These are phyloP conservation scores for Galaxias olidus DNA, from an alignment of 2,797 vertebrate species.

Conservation along the genomic window DNA sequence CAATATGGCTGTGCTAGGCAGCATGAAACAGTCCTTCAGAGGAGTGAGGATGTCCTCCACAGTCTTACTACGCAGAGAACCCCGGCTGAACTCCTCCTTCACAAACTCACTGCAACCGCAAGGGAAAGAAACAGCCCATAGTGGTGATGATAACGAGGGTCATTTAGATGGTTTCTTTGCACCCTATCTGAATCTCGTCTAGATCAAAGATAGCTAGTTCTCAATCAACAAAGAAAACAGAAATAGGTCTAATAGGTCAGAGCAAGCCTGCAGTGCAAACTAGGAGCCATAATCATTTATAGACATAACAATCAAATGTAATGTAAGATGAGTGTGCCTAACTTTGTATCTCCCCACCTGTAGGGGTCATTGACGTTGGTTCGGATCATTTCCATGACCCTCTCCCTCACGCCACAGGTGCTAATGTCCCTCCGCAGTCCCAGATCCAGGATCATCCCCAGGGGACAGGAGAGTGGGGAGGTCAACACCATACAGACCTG, in stretches of 20 bases:
- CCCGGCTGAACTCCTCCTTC: slow-evolving; percentile 86
- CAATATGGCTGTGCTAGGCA: slow-evolving; percentile 79
- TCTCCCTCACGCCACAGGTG: slow-evolving; percentile 77
- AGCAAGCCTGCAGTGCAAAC: too few relatives aligned
- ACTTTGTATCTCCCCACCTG: slow-evolving; percentile 47
- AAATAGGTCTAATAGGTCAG: too few relatives aligned
- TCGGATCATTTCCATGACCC: slow-evolving; percentile 82
- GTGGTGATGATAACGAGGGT: background rate
- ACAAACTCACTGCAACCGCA: slow-evolving; percentile 78
- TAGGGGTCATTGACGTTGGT: slow-evolving; percentile 84
- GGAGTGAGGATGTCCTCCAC: slow-evolving; percentile 91
- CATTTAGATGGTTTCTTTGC: too few relatives aligned
- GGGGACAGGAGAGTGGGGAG: slow-evolving; percentile 81
- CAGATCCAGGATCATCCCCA: slow-evolving; percentile 84
- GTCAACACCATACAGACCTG: slow-evolving; percentile 84
- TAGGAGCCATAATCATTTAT: too few relatives aligned
- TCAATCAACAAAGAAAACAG: too few relatives aligned
- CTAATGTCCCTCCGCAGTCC: slow-evolving; percentile 77
- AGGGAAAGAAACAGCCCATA: background rate
- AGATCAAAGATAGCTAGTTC: too few relatives aligned
- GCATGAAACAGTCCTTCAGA: slow-evolving; percentile 90
- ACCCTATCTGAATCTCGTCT: too few relatives aligned
- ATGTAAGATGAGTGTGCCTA: background rate
- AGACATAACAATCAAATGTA: too few relatives aligned
- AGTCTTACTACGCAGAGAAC: slow-evolving; percentile 83